These are phyloP conservation scores for Donacobius atricapilla DNA, from an alignment of 2,113 vertebrate species.

Conservation along the genomic window DNA sequence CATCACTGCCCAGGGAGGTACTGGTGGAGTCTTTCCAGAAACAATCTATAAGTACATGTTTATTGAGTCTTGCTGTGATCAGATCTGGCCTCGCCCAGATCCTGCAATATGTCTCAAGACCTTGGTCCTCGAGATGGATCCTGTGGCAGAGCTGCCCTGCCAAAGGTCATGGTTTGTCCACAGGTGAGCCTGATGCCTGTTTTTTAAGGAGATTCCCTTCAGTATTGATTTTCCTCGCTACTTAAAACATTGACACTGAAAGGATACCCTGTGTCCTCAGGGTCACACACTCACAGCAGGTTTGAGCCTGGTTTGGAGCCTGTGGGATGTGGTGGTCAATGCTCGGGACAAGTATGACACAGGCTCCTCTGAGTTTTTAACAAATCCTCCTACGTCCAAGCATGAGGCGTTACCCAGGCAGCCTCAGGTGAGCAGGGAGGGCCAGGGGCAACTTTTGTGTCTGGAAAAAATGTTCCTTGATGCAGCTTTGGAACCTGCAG, in stretches of 20 bases:
- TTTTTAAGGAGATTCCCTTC: not conserved
- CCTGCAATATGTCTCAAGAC: not conserved
- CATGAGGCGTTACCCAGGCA: fast-evolving
- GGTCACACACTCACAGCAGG: fast-evolving
- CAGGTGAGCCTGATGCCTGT: not conserved
- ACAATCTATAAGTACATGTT: not conserved
- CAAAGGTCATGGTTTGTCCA: fast-evolving
- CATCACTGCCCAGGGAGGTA: not conserved
- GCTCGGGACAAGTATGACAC: fast-evolving
- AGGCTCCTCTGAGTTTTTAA: not conserved
- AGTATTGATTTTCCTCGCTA: not conserved
- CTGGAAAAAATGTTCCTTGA: not conserved
- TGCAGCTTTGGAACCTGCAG: not conserved
- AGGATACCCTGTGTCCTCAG: fast-evolving
- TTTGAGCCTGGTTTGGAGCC: not conserved
- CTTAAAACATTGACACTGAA: not conserved
- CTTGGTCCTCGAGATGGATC: fast-evolving
- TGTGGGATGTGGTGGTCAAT: fast-evolving
- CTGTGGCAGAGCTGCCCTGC: not conserved
- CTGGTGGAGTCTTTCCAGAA: not conserved
- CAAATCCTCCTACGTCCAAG: not conserved
- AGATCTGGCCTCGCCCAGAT: fast-evolving
- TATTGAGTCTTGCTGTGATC: not conserved
- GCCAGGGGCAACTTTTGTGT: not conserved
- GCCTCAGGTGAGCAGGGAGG: not conserved